These are phyloP conservation scores for Pterostichus niger DNA, from an alignment of 2,888 invertebrate genomes.

Conservation along the genomic window DNA sequence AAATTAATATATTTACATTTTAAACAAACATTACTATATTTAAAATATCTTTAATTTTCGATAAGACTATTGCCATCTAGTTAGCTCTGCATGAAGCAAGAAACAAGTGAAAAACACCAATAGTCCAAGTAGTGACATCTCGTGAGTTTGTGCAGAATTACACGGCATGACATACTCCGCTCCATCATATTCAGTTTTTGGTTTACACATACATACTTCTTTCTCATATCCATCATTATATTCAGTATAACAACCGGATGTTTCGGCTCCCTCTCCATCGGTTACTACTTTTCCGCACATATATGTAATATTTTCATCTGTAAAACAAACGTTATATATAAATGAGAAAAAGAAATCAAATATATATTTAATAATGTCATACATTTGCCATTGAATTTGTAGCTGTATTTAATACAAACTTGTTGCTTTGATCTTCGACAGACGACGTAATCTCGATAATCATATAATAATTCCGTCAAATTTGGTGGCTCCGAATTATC, in stretches of 20 bases:
- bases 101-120: background rate
- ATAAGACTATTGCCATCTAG: background rate
- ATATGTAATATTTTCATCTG: slow-evolving; percentile 85
- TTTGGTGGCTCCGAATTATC: slow-evolving; percentile 83
- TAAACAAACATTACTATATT: background rate
- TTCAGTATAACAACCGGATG: slow-evolving; percentile 81
- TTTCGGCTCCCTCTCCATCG: slow-evolving; percentile 77
- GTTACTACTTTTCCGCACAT: slow-evolving; percentile 84
- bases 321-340: background rate
- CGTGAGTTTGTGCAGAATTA: slow-evolving; percentile 72
- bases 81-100: background rate
- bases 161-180: slow-evolving; percentile 74
- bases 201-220: slow-evolving; percentile 79
- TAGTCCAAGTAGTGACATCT: slow-evolving; percentile 37
- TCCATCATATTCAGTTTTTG: slow-evolving; percentile 72
- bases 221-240: slow-evolving; percentile 76
- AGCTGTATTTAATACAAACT: slow-evolving; percentile 83
- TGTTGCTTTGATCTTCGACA: slow-evolving; percentile 81
- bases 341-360: slow-evolving; percentile 19
- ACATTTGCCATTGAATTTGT: slow-evolving; percentile 82
- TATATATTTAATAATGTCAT: slow-evolving; percentile 69
- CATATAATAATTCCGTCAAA: slow-evolving; percentile 81
- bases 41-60: background rate
- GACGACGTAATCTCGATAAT: slow-evolving; percentile 78
- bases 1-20: slow-evolving; percentile 1